A percentile compares a stretch with the other conserved stretches of the same genome.
Conservation (phyloP, 2,888 invertebrate genomes). For the Eupelmus urozonus region DNA sequence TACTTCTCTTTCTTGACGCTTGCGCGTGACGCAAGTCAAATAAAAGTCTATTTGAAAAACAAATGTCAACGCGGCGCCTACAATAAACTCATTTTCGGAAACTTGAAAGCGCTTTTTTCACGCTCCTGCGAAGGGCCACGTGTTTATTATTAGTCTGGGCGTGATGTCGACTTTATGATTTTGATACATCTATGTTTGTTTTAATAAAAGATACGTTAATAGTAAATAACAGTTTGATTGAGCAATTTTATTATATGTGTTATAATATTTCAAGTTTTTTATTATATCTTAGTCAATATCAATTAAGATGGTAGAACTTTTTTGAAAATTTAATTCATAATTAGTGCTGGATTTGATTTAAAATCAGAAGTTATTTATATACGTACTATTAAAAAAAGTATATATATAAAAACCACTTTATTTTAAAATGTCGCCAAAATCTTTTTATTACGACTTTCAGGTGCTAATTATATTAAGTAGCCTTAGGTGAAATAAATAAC, state of each 20-base stretch:
- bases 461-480: conserved; percentile 27
- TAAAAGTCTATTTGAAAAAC: conserved; percentile 59
- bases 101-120: conserved; percentile 42
- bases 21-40: conserved; percentile 59
- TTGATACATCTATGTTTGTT: conserved; percentile 27
- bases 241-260: too few species aligned
- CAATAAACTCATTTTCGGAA: conserved; percentile 60
- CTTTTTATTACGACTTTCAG: not conserved
- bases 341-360: too few species aligned
- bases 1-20: not conserved
- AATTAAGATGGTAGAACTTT: too few species aligned
- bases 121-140: not conserved
- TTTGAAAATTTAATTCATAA: too few species aligned
- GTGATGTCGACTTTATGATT: conserved; percentile 22
- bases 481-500: conserved; percentile 10
- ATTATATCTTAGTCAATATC: too few species aligned
- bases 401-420: too few species aligned
- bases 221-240: too few species aligned
- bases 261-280: too few species aligned
- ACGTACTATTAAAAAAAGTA: too few species aligned
- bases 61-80: conserved; percentile 55
- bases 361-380: too few species aligned
- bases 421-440: too few species aligned
- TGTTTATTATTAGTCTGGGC: conserved; percentile 36
- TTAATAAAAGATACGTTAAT: too few species aligned